These are phyloP conservation scores for Semnornis frantzii DNA, from an alignment of 2,113 vertebrate species.

Conservation along the genomic window DNA sequence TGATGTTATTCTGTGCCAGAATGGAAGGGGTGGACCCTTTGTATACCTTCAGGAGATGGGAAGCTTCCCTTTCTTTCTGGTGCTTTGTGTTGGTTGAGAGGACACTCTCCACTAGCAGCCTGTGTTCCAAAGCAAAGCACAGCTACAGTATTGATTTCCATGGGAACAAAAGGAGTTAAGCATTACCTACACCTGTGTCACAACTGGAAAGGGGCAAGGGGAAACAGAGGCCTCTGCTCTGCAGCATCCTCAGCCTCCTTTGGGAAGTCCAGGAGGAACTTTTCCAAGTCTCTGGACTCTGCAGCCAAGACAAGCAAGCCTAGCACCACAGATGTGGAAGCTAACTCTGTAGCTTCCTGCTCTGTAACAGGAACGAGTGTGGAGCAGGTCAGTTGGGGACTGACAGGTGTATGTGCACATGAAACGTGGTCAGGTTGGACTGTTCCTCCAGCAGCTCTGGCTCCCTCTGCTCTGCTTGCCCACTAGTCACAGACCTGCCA, in stretches of 20 bases:
- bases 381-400: background rate
- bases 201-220: background rate
- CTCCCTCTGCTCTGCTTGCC: background rate
- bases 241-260: background rate
- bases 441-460: background rate
- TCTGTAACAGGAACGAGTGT: background rate
- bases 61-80: background rate
- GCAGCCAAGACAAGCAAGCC: background rate
- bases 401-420: background rate
- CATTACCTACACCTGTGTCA: background rate
- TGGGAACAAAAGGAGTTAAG: background rate
- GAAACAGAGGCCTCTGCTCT: background rate
- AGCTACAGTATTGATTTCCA: background rate
- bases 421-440: background rate
- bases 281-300: background rate
- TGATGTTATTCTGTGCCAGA: background rate
- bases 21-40: background rate
- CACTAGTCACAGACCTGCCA: background rate
- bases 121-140: background rate
- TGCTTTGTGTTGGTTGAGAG: background rate
- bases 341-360: background rate
- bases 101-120: background rate
- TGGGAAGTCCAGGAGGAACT: background rate
- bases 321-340: background rate
- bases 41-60: background rate